Evolutionary conservation across 1,140 invertebrate species (phyloP).

Genomic region (Globodera rostochiensis): DNA sequence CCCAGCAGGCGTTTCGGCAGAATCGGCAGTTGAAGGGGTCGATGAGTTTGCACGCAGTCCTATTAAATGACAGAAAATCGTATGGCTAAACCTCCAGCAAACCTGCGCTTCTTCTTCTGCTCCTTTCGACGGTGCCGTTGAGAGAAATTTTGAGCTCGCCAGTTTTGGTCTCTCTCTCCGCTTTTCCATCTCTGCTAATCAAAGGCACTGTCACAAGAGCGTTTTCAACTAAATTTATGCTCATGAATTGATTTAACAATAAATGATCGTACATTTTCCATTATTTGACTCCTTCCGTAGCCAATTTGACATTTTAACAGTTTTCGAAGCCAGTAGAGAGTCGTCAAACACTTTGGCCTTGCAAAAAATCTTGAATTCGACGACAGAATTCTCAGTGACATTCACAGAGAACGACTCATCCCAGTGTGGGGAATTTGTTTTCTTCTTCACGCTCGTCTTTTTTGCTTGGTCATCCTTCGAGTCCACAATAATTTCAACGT

Average conservation of each 20-base stretch:
- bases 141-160: slow-evolving; percentile 51
- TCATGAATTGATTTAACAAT: slow-evolving; percentile 14
- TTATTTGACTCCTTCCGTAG: slow-evolving; percentile 58
- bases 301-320: slow-evolving; percentile 49
- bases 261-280: slow-evolving; percentile 52
- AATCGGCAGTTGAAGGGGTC: slow-evolving; percentile 24
- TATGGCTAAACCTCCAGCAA: not conserved
- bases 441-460: slow-evolving; percentile 55
- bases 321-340: slow-evolving; percentile 48
- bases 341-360: slow-evolving; percentile 62
- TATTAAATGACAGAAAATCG: slow-evolving; percentile 10
- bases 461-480: slow-evolving; percentile 26
- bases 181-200: slow-evolving; percentile 29
- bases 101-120: slow-evolving; percentile 49
- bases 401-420: slow-evolving; percentile 51
- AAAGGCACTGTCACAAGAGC: slow-evolving; percentile 47
- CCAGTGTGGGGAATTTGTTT: slow-evolving; percentile 58
- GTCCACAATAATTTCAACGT: slow-evolving; percentile 51
- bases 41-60: slow-evolving; percentile 16
- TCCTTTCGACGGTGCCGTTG: slow-evolving; percentile 48
- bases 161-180: slow-evolving; percentile 47
- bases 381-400: slow-evolving; percentile 53
- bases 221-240: slow-evolving; percentile 51
- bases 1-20: slow-evolving; percentile 26
- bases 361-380: slow-evolving; percentile 54